Conservation (phyloP, 1,140 invertebrate species). For the Theocolax elegans region DNA sequence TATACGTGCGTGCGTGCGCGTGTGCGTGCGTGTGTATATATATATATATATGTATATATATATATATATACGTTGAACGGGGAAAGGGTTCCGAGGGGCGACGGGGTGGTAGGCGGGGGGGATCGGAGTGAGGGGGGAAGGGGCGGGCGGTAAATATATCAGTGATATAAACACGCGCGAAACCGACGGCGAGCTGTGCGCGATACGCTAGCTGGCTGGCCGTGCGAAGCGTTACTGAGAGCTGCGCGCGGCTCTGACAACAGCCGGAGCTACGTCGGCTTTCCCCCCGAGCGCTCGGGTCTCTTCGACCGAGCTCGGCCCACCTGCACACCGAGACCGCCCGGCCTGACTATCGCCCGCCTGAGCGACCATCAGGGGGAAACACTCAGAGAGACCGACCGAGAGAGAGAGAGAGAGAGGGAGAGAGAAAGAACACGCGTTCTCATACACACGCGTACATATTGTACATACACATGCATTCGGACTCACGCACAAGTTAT, state of each 20-base stretch:
- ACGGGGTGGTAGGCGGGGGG: no score
- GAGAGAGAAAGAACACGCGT: no score
- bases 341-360: constrained; percentile 40
- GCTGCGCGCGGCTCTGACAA: constrained; percentile 58
- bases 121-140: no score
- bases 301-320: constrained; percentile 53
- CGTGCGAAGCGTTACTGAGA: constrained; percentile 65
- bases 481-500: no score
- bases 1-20: no score
- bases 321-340: constrained; percentile 49
- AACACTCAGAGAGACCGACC: no score
- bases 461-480: not conserved
- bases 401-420: not conserved
- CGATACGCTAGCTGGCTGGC: constrained; percentile 50
- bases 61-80: no score
- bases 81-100: no score
- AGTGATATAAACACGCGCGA: not conserved
- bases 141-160: not conserved
- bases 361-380: no score
- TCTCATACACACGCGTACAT: not conserved
- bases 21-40: no score
- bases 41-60: no score
- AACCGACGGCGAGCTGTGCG: constrained; percentile 36
- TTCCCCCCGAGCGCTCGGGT: constrained; percentile 56
- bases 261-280: constrained; percentile 59